Percentiles rank a stretch among this genome's conserved stretches.
These are phyloP conservation scores for Lordiphosa collinella DNA, from an alignment of 1,140 invertebrate species.

Conservation along the genomic window DNA sequence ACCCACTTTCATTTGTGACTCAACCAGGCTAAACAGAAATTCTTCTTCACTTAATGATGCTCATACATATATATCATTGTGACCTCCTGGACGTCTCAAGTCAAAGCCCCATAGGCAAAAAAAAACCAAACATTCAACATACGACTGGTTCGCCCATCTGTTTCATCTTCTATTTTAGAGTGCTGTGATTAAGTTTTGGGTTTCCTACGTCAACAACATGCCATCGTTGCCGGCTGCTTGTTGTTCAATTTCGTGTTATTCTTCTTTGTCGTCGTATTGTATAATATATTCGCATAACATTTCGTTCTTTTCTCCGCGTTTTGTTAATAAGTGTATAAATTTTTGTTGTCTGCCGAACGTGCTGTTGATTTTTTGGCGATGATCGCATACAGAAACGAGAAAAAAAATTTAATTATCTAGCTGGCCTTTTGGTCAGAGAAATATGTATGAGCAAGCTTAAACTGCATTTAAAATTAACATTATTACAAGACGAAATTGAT, in stretches of 20 bases:
- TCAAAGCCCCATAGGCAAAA: constrained; percentile 11
- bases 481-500: constrained; percentile 35
- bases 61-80: constrained; percentile 38
- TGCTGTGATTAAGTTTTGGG: constrained; percentile 54
- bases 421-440: constrained; percentile 57
- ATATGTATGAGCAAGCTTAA: background rate
- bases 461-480: constrained; percentile 41
- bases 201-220: constrained; percentile 49
- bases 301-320: constrained; percentile 59
- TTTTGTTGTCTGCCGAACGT: constrained; percentile 62
- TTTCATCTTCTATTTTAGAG: constrained; percentile 68
- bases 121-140: constrained; percentile 11
- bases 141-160: constrained; percentile 12
- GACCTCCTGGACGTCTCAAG: constrained; percentile 17
- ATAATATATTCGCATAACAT: constrained; percentile 70
- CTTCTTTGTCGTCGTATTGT: constrained; percentile 50
- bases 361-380: constrained; percentile 70
- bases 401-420: constrained; percentile 65
- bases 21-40: constrained; percentile 1
- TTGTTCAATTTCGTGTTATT: constrained; percentile 13
- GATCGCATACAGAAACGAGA: constrained; percentile 48
- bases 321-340: constrained; percentile 57
- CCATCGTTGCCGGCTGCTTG: constrained; percentile 14
- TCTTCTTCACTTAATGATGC: constrained; percentile 25
- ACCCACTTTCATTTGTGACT: constrained; percentile 38